A percentile compares a stretch with the other conserved stretches of the same genome.
phyloP scores from a whole-genome alignment of 35 echinoderm and acorn worm species.

The Ophiothrix spiculata region DNA sequence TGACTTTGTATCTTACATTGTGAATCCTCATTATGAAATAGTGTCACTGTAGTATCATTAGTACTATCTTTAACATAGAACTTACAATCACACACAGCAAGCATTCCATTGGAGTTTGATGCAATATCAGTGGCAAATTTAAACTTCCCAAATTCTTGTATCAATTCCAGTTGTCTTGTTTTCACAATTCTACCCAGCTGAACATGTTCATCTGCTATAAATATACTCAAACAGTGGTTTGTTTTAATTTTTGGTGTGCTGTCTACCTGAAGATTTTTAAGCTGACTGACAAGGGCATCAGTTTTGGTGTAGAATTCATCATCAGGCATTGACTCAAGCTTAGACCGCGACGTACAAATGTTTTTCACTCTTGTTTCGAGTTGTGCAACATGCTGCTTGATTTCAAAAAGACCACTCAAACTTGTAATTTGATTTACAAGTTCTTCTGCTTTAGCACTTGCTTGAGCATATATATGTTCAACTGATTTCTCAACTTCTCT shows the following conservation, averaged over 20 bases:
- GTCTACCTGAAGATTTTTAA: neutral
- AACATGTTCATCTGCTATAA: neutral
- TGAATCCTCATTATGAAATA: neutral
- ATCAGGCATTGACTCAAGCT: neutral
- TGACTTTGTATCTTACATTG: too few species aligned
- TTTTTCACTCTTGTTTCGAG: neutral
- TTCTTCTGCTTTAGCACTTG: too few species aligned
- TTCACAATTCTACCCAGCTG: neutral
- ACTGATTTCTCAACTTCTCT: neutral
- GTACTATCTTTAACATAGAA: neutral
- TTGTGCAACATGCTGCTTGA: neutral
- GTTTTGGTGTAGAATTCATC: neutral
- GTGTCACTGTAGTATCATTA: too few species aligned
- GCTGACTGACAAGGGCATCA: neutral
- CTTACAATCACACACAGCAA: neutral
- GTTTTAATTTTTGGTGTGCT: neutral
- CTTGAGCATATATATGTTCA: neutral
- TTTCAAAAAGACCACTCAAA: neutral
- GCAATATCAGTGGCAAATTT: neutral
- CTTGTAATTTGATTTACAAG: neutral
- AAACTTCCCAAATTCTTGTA: neutral
- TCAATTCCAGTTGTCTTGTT: neutral
- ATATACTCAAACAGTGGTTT: neutral
- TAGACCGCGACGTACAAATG: neutral
- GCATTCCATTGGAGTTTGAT: neutral